Conservation (phyloP, 2,113 vertebrate genomes). For the Pampusana beccarii region DNA sequence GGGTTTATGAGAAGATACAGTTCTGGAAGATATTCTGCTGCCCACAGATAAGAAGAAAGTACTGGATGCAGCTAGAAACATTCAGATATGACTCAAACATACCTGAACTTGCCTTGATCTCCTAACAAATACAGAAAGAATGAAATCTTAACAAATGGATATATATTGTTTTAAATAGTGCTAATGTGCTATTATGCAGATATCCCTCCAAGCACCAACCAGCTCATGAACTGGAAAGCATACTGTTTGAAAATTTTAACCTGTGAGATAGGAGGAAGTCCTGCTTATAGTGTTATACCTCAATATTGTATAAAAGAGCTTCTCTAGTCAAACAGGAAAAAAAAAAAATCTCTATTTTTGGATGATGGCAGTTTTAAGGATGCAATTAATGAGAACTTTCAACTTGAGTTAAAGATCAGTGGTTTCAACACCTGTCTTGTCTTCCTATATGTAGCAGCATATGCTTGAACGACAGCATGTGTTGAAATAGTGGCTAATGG, state of each 20-base stretch:
- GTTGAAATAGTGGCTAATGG: background rate
- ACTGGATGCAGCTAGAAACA: background rate
- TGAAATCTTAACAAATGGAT: background rate
- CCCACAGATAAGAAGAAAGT: background rate
- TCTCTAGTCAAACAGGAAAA: background rate
- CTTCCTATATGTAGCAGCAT: background rate
- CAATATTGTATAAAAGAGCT: background rate
- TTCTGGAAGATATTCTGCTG: background rate
- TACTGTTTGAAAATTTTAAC: background rate
- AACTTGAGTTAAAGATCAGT: background rate
- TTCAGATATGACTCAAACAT: rapidly evolving
- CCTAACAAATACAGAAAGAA: background rate
- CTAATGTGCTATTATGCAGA: rapidly evolving
- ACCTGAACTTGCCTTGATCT: background rate
- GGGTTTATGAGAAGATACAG: background rate
- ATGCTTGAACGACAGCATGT: background rate
- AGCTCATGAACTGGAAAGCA: background rate
- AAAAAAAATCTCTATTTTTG: background rate
- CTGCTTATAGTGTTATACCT: background rate
- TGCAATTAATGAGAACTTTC: background rate
- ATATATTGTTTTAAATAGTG: background rate
- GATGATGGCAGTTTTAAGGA: background rate
- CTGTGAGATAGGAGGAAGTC: background rate
- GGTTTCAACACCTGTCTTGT: background rate
- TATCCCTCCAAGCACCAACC: background rate